Base-by-base conservation (phyloP, 2,888 invertebrate genomes). In the Vanessa cardui region DNA sequence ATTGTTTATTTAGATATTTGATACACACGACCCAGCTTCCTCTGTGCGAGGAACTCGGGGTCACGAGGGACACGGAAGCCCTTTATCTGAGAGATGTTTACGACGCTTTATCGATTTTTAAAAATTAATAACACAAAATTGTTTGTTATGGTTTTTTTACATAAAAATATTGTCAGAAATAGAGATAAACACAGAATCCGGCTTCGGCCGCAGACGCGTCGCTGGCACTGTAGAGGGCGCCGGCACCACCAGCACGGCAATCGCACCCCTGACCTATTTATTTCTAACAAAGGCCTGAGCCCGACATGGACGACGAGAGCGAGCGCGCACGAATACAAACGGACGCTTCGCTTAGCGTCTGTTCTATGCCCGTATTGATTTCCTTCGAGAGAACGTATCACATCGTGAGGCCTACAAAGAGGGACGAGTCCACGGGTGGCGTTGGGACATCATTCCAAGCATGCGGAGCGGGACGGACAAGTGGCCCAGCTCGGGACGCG, bases 181-280 rank as follows among this genome's bases (percentile, higher is more conserved):
- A 5, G 5, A 26, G 1, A 26, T 26, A n/a, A n/a, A n/a, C n/a
- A n/a, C n/a, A n/a, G n/a, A n/a, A n/a, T n/a, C n/a, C n/a, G n/a
- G n/a, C n/a, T n/a, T n/a, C n/a, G n/a, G n/a, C n/a, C n/a, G n/a
- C n/a, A 33, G 39, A 39, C 2, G 9, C 9, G 39, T 39, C 39
- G 39, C 39, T 2, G 47, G 18, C 47, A n/a, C 46, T 46, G 2
- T 6, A 26, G 18, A 47, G 47, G n/a, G 47, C 6, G 58, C 33
- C 47, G n/a, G 7, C 56, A 16, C 39, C 47, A 49, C 63, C 39
- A 26, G 59, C 54, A 18, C 54, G 59, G 47, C 60, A 67, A 67
- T 54, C 63, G 62, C 62, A 71, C 60, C 69, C 60, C 69, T 71
- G 71, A 70, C 71, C 71, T 71, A 71, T 56, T 61, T 66, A 61